Base-by-base conservation (phyloP, 2,113 vertebrate genomes). In the Tachysurus fulvidraco region DNA sequence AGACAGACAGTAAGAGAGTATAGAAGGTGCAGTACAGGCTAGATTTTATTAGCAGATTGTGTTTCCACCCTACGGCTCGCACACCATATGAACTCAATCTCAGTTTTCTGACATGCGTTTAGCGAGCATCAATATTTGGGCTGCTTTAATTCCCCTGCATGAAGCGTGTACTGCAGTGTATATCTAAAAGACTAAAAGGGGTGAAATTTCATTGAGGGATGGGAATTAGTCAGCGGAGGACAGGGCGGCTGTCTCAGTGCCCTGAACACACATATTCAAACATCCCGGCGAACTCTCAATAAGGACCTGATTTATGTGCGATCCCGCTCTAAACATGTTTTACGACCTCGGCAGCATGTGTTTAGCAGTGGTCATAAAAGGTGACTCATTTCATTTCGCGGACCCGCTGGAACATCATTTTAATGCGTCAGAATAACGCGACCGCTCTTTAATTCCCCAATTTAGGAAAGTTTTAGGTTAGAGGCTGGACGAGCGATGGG, bases 41-140 rank as follows among this genome's bases (percentile, higher is more conserved):
- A 90, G 90, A 93, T 94, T 93, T 93, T 87, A 93, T 94, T 92
- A 93, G 88, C 83, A 88, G 88, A 91, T 90, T 87, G 78, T 83
- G 84, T 92, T 92, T 89, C 91, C 85, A 85, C 67, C 82, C 76
- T 78, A 60, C 23, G n/a, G 57, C 78, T 86, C 80, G 69, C 44
- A 67, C 83, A 12, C 89, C 93, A 95, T 94, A 92, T 95, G 94
- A 94, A 91, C 92, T 86, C 93, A 93, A 94, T 95, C 89, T 91
- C 81, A 67, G 91, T 88, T 92, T 92, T 90, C 91, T 93, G 91
- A 95, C 93, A 93, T 92, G 90, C 85, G 93, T 91, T 92, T 91
- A 94, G 93, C 94, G 91, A 93, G 93, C 55, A 88, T 93, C 91
- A 94, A 94, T 93, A 94, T 94, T 93, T 93, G 90, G 89, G 91